Percentiles rank a stretch among this genome's conserved stretches.
phyloP scores from a whole-genome alignment of 2,888 invertebrate species.

The Hydrotaea cyrtoneurina region DNA sequence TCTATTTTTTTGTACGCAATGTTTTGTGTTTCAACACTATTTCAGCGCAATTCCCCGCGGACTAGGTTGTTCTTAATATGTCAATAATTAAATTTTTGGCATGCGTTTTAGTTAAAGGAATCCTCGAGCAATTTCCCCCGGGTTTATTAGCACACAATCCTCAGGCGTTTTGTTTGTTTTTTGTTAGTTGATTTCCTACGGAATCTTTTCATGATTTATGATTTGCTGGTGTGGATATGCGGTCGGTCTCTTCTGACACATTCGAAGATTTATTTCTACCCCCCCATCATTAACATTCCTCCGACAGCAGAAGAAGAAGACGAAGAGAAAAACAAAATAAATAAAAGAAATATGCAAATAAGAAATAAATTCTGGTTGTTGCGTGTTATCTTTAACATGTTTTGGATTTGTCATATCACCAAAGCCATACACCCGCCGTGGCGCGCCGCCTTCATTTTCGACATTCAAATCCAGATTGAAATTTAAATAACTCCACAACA shows the following conservation, averaged over 20 bases:
- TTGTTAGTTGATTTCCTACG: too few species aligned
- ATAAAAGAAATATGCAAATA: neutral
- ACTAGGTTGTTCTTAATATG: too few species aligned
- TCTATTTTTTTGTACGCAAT: too few species aligned
- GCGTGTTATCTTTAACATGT: neutral
- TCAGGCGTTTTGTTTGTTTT: too few species aligned
- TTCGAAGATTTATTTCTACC: neutral
- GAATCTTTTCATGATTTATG: neutral
- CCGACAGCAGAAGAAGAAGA: neutral
- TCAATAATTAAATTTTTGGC: too few species aligned
- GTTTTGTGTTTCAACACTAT: too few species aligned
- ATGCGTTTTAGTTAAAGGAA: too few species aligned
- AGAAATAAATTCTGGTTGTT: neutral
- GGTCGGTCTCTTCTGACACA: neutral
- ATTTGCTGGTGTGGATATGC: neutral
- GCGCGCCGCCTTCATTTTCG: neutral
- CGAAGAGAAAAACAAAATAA: too few species aligned
- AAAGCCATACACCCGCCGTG: neutral
- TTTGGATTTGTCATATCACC: neutral
- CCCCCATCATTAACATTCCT: conserved; percentile 3
- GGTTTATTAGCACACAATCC: too few species aligned
- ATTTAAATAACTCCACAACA: neutral
- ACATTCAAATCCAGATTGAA: neutral
- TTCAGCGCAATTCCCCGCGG: neutral
- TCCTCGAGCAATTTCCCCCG: too few species aligned